Evolutionary conservation across 2,888 invertebrate genomes (phyloP).

Genomic region (Notocelia uddmanniana): DNA sequence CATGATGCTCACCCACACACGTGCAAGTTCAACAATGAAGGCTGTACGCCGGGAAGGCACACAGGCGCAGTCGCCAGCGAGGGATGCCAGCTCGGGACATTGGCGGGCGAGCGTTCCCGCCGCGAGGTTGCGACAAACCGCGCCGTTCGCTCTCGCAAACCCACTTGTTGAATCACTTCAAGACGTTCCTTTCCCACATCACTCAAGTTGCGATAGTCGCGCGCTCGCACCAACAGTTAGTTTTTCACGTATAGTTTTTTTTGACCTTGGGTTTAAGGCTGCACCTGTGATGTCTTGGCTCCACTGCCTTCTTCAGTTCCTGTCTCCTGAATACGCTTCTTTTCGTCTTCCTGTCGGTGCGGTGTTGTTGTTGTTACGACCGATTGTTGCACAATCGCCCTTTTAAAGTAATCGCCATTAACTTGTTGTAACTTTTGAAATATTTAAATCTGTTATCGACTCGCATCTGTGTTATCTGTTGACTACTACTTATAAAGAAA

Average conservation of each 20-base stretch:
- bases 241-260: slow-evolving; percentile 49
- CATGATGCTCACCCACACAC: slow-evolving; percentile 41
- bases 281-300: slow-evolving; percentile 78
- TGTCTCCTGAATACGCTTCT: slow-evolving; percentile 63
- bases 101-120: slow-evolving; percentile 83
- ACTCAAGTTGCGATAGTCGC: slow-evolving; percentile 66
- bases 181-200: slow-evolving; percentile 66
- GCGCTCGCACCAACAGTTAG: slow-evolving; percentile 53
- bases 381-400: slow-evolving; percentile 59
- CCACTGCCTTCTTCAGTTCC: slow-evolving; percentile 66
- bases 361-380: slow-evolving; percentile 77
- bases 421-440: slow-evolving; percentile 82
- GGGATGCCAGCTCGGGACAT: slow-evolving; percentile 65
- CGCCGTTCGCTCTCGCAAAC: slow-evolving; percentile 73
- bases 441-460: slow-evolving; percentile 82
- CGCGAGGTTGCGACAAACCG: slow-evolving; percentile 70
- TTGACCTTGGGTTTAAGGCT: slow-evolving; percentile 49
- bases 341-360: slow-evolving; percentile 73
- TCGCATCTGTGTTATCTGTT: slow-evolving; percentile 84
- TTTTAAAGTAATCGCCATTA: slow-evolving; percentile 59
- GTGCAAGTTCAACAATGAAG: slow-evolving; percentile 27
- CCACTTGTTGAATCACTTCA: slow-evolving; percentile 81
- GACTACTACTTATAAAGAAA: slow-evolving; percentile 77
- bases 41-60: slow-evolving; percentile 47
- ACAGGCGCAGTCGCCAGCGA: slow-evolving; percentile 49